Base-by-base conservation (phyloP, 2,888 invertebrate species). In the Nycteola revayana region DNA sequence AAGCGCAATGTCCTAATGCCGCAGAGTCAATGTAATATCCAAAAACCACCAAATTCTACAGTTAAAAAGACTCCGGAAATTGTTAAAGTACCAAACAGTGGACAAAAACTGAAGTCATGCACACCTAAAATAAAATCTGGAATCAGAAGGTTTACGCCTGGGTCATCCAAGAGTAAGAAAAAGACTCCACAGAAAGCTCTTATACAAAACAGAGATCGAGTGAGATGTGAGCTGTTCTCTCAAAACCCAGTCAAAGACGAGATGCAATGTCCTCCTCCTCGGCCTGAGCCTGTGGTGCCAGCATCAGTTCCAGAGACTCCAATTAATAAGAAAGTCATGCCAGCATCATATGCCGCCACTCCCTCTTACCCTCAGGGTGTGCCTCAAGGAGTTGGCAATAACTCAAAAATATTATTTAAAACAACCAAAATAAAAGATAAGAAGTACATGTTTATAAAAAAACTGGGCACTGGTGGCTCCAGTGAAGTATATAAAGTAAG, bases 401-500 rank as follows among this genome's bases (percentile, higher is more conserved):
- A 67, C 21, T 69, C 76, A 0, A 86, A 83, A 44, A 62, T 80
- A 36, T 56, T 77, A 7, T 84, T 87, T 27, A 90, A 90, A 53
- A 89, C 86, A 8, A 85, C 93, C 7, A 75, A 61, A 21, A 94
- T 98, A 1, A 96, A 96, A 47, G 90, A 91, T 10, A 91, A 91
- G 29, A 90, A 92, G 11, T 98, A 96, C 75, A 83, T 91, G 43
- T 90, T 95, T 30, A 84, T 95, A 7, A 94, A 93, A 46, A 90
- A 92, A 57, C 81, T 98, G 27, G 98, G 98, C 0, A 92, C 91
- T 55, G 98, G 98, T n/a, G 98, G 97, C 23, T 96, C 96, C 34
- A 96, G 97, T 64, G 93, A 94, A 75, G 98, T 98, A 2, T 94
- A 90, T 33, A 89, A 91, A 73, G 91, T 86, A 50, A 60, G 44